Evolutionary conservation across 2,113 vertebrate genomes (phyloP), one percentile per base, ranked within the genome.

Genomic region (Scolopax mira): DNA sequence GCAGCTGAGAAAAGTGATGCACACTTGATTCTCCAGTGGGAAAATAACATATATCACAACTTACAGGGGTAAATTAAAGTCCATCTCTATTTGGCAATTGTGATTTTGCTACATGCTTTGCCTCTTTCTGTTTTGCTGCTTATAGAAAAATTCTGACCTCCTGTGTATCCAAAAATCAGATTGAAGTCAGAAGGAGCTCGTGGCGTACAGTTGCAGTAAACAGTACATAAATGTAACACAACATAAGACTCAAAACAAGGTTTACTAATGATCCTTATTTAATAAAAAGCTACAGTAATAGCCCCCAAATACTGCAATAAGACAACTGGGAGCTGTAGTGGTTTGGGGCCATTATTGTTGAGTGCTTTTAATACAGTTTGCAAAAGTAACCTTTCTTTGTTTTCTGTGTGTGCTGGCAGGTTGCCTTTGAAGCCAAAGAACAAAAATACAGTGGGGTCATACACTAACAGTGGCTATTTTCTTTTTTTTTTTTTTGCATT

Each of bases 341-440:
- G 15, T 86, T 90, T 39, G 27, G n/a, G 52, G 52, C 44, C 55
- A 67, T 86, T 95, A 64, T 37, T 72, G 39, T 17, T 74, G 64
- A 91, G 49, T 86, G 69, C 35, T 94, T 96, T 90, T 84, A 94
- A 95, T 89, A 78, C 9, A 51, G 31, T 85, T 92, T 81, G 39
- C 37, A 84, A 66, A 85, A 92, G 70, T 75, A 84, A 89, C 61
- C 69, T 93, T 54, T 85, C 61, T 88, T 88, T 93, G 67, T 94
- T 94, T 93, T 77, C 37, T 66, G 7, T 84, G 44, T 66, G 70
- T 88, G 73, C 49, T 86, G 52, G 16, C 64, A 82, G 72, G n/a
- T 70, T 85, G 49, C 14, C 84, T 94, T 91, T 95, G 89, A 93
- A 93, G 66, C 18, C 31, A 11, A 71, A 83, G 77, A 69, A 84